Percentiles rank a stretch among this genome's conserved stretches.
Conservation (phyloP, 2,888 invertebrate genomes). For the Boloria euphrosyne region DNA sequence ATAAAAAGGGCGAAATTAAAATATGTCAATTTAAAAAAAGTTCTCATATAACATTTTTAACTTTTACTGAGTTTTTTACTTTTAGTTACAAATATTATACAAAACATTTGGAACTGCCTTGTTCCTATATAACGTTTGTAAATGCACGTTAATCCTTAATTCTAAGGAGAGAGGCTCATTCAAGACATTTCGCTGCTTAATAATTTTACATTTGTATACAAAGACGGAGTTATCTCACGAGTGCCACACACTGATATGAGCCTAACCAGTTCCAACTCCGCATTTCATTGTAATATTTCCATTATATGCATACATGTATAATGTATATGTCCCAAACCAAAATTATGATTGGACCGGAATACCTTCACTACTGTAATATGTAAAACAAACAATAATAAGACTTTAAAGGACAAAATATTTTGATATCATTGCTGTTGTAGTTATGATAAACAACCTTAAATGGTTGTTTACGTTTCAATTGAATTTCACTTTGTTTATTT, state of each 20-base stretch:
- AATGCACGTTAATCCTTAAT: slow-evolving; percentile 46
- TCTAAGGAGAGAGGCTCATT: slow-evolving; percentile 59
- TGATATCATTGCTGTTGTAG: slow-evolving; percentile 31
- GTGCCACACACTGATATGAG: slow-evolving; percentile 76
- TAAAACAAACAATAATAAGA: too few species aligned
- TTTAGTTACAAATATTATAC: slow-evolving; percentile 15
- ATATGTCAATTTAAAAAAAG: slow-evolving; percentile 33
- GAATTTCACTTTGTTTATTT: slow-evolving; percentile 30
- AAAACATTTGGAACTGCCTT: slow-evolving; percentile 19
- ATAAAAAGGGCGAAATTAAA: slow-evolving; percentile 42
- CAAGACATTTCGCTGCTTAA: slow-evolving; percentile 69
- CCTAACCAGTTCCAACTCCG: slow-evolving; percentile 63
- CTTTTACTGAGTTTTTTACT: slow-evolving; percentile 2
- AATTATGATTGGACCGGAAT: slow-evolving; percentile 74
- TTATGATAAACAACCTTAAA: slow-evolving; percentile 25
- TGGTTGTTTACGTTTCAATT: slow-evolving; percentile 23
- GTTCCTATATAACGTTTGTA: slow-evolving; percentile 18
- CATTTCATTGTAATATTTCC: slow-evolving; percentile 78
- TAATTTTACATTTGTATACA: slow-evolving; percentile 76
- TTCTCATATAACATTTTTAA: slow-evolving; percentile 8
- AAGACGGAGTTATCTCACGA: slow-evolving; percentile 77
- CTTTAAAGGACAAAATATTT: slow-evolving; percentile 21
- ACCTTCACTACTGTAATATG: slow-evolving; percentile 30
- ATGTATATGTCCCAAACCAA: slow-evolving; percentile 59
- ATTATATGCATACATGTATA: slow-evolving; percentile 72